A percentile compares a stretch with the other conserved stretches of the same genome.
phyloP scores from a whole-genome alignment of 2,113 vertebrate genomes.

The Calyptomena viridis region DNA sequence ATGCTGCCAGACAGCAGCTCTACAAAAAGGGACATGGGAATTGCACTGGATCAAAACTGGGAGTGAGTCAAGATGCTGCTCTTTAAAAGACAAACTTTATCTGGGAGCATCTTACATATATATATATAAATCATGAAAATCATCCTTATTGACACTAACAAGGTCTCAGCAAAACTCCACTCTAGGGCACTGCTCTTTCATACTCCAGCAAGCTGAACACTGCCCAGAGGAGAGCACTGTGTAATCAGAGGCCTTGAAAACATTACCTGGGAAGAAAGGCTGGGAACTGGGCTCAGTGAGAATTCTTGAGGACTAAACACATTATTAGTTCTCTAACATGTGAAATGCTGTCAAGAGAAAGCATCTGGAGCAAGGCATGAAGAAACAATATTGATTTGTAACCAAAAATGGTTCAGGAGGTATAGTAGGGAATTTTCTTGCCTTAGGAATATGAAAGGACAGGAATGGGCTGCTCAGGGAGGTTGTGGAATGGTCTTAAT shows the following conservation, averaged over 20 bases:
- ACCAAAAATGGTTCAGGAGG: not conserved
- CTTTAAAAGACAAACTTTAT: not conserved
- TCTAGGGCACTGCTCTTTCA: not conserved
- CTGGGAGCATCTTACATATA: not conserved
- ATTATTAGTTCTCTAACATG: not conserved
- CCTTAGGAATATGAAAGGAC: not conserved
- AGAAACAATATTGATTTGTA: not conserved
- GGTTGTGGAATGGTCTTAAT: not conserved
- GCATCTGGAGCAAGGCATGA: not conserved
- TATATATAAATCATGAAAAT: not conserved
- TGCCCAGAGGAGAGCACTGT: not conserved
- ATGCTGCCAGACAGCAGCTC: not conserved
- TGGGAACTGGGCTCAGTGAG: not conserved
- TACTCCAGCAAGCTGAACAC: not conserved
- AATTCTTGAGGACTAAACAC: not conserved
- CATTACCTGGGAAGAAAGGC: not conserved
- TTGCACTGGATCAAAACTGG: not conserved
- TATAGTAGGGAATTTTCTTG: not conserved
- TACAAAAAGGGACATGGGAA: not conserved
- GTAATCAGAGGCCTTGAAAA: not conserved
- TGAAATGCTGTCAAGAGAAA: not conserved
- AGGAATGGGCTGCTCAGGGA: not conserved
- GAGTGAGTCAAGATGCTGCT: not conserved
- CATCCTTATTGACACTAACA: not conserved
- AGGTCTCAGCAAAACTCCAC: not conserved